Conservation (phyloP, 23 tunicate genomes). For the Styela clava region DNA sequence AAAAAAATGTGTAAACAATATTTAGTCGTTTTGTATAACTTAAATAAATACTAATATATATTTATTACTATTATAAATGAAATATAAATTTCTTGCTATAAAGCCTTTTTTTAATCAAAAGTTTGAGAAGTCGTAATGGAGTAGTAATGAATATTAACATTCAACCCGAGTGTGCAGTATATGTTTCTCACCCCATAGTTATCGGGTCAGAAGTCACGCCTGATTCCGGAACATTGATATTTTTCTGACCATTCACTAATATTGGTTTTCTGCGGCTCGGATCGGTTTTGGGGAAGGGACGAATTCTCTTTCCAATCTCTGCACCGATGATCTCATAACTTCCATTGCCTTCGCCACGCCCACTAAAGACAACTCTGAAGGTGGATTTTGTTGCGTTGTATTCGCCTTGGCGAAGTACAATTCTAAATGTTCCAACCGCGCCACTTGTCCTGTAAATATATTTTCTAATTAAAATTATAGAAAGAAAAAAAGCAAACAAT, state of each 20-base stretch:
- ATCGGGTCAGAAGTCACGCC: constrained; percentile 26
- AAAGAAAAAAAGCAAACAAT: neutral
- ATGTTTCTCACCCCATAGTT: constrained; percentile 16
- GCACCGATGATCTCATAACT: constrained; percentile 19
- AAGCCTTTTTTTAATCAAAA: neutral
- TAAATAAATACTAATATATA: neutral
- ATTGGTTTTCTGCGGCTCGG: constrained; percentile 13
- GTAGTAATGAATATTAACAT: neutral
- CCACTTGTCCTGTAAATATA: no score
- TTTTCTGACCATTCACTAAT: constrained; percentile 6
- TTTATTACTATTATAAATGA: neutral
- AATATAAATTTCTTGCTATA: no score
- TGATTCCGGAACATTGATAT: constrained; percentile 11
- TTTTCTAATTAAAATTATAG: no score
- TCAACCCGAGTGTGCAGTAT: no score
- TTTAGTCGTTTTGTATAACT: neutral
- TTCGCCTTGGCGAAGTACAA: constrained; percentile 31
- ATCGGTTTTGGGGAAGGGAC: constrained; percentile 21
- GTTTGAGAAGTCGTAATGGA: neutral
- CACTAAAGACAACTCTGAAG: constrained; percentile 13
- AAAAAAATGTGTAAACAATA: no score
- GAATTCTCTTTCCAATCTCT: constrained; percentile 5
- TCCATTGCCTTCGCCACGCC: constrained; percentile 28
- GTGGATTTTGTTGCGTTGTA: constrained; percentile 24
- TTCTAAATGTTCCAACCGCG: constrained; percentile 36